A percentile compares a stretch with the other conserved stretches of the same genome.
phyloP scores from a whole-genome alignment of 2,113 vertebrate species.

The Antigone vipio region DNA sequence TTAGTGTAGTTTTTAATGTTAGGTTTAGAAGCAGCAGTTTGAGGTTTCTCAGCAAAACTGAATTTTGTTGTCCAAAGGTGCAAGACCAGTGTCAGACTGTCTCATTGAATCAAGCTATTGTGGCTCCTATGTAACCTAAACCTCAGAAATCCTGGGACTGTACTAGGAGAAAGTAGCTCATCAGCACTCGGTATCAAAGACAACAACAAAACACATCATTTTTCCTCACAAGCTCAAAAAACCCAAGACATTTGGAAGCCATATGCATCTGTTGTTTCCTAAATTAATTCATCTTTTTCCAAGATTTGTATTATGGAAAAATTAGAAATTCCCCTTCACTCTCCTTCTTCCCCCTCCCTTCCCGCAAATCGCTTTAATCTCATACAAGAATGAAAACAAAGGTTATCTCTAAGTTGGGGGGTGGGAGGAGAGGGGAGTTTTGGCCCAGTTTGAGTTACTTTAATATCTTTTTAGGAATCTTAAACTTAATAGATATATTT shows the following conservation, averaged over 20 bases:
- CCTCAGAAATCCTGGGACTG: background rate
- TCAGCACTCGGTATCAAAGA: background rate
- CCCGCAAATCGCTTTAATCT: background rate
- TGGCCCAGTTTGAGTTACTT: background rate
- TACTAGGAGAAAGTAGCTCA: background rate
- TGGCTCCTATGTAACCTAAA: background rate
- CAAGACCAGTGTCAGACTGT: background rate
- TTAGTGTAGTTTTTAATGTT: background rate
- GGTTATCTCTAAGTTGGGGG: background rate
- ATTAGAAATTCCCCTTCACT: background rate
- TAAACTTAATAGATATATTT: background rate
- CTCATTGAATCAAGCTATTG: background rate
- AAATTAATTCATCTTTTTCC: constrained; percentile 4
- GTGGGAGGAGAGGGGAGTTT: background rate
- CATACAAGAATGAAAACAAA: background rate
- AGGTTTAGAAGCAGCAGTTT: background rate
- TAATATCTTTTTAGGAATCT: background rate
- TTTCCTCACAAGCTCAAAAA: background rate
- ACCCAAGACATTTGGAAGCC: background rate
- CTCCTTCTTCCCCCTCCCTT: background rate
- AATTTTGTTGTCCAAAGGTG: background rate
- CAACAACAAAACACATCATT: background rate
- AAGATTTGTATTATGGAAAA: background rate
- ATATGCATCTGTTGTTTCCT: background rate
- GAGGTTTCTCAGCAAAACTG: background rate